Base-by-base conservation (phyloP, 2,797 vertebrate species). In the Chloroceryle inda region DNA sequence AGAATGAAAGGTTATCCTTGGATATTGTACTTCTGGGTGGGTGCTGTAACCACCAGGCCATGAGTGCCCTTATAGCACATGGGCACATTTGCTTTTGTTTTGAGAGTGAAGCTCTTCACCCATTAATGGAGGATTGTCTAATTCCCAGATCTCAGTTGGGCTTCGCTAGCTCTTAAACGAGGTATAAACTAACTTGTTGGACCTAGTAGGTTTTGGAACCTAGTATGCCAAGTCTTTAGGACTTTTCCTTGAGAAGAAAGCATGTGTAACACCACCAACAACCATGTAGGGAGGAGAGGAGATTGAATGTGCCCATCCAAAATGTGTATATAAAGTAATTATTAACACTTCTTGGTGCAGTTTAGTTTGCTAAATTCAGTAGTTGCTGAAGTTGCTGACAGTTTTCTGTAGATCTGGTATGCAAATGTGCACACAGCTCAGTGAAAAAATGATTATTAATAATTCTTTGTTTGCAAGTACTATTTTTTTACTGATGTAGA, bases 361-460 rank as follows among this genome's bases (percentile, higher is more conserved):
- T 63, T 88, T 91, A 73, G 88, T 92, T 88, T 82, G 37, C 52
- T 89, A 53, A 90, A 82, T 80, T 95, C 52, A 37, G 23, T 77
- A 74, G 45, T 67, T 91, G 49, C 31, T 96, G 4, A 56, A 72
- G n/a, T 88, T 94, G 66, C 69, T 80, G 67, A 53, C 14, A 61
- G 53, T 71, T 95, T 47, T 80, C 3, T 61, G 21, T 77, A 71
- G 83, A 67, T 84, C 26, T 64, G 38, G 13, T 76, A 27, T 38
- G 37, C 79, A 61, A 79, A 69, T 50, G 35, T 59, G 33, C 37
- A 74, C 21, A 50, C 13, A 83, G 33, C 13, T 72, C 22, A 22
- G 29, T 86, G 52, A 52, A 92, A 80, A 84, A 84, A 64, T 80
- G 5, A 42, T 6, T 31, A 45, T 94, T 31, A 45, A 92, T 83